These are phyloP conservation scores for Pogona vitticeps DNA, from an alignment of 2,113 vertebrate species.

Conservation along the genomic window DNA sequence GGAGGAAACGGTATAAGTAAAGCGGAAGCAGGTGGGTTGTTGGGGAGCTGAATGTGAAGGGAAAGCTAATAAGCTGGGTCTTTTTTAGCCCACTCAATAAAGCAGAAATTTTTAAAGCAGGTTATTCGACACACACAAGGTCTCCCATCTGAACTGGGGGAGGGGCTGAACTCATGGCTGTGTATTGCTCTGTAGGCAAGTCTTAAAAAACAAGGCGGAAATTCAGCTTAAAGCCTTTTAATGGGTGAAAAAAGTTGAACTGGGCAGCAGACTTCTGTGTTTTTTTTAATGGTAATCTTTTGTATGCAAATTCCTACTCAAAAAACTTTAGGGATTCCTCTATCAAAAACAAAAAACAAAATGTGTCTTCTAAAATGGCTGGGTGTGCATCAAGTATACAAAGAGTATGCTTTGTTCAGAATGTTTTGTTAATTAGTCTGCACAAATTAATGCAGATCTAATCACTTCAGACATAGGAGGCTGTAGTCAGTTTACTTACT, in stretches of 20 bases:
- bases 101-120: background rate
- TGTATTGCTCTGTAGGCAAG: background rate
- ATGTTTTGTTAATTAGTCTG: background rate
- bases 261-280: background rate
- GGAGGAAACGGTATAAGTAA: constrained; percentile 11
- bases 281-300: background rate
- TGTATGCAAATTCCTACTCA: background rate
- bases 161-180: background rate
- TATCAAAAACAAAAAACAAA: no score
- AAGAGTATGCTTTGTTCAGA: background rate
- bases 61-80: background rate
- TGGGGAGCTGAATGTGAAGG: background rate
- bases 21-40: constrained; percentile 35
- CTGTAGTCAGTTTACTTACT: background rate
- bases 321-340: background rate
- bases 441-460: background rate
- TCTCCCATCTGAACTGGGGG: background rate
- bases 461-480: background rate
- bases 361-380: background rate
- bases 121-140: background rate
- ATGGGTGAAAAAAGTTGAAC: background rate
- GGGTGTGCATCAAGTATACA: background rate
- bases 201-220: no score
- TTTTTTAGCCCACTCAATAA: constrained; percentile 25
- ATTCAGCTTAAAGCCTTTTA: background rate